Conservation (phyloP, 2,888 invertebrate genomes). For the Lampropteryx suffumata region DNA sequence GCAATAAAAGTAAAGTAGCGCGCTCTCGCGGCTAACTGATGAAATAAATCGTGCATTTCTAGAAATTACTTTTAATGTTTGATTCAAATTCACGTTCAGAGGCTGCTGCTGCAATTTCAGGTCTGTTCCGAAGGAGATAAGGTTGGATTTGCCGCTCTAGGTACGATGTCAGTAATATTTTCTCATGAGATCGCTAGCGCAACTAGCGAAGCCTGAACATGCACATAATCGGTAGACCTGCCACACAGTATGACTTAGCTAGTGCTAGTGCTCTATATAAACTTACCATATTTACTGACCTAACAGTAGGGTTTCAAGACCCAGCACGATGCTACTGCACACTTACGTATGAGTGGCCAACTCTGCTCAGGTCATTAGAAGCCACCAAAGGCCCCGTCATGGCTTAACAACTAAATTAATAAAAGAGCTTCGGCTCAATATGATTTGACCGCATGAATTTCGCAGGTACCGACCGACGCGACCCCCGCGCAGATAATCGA, state of each 20-base stretch:
- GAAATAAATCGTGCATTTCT: conserved; percentile 22
- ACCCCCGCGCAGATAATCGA: conserved; percentile 20
- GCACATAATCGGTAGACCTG: no score
- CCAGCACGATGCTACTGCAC: no score
- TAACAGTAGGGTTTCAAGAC: no score
- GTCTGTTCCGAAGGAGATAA: not conserved
- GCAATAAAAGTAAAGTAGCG: conserved; percentile 22
- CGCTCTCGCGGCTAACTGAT: conserved; percentile 13
- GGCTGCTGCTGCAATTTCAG: not conserved
- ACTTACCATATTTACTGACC: no score
- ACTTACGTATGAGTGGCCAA: no score
- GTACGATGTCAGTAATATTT: not conserved
- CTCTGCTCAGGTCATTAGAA: no score
- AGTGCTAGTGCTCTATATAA: no score
- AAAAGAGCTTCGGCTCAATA: not conserved
- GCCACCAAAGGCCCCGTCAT: no score
- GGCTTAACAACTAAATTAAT: no score
- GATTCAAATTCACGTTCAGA: conserved; percentile 12
- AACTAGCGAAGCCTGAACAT: not conserved
- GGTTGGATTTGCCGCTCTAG: not conserved
- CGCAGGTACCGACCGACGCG: not conserved
- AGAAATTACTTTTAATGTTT: conserved; percentile 24
- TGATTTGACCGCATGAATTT: conserved; percentile 1
- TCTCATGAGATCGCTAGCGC: conserved; percentile 6
- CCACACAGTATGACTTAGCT: no score